Conservation (phyloP, 2,797 vertebrate species). For the Odontamblyopus rebecca region DNA sequence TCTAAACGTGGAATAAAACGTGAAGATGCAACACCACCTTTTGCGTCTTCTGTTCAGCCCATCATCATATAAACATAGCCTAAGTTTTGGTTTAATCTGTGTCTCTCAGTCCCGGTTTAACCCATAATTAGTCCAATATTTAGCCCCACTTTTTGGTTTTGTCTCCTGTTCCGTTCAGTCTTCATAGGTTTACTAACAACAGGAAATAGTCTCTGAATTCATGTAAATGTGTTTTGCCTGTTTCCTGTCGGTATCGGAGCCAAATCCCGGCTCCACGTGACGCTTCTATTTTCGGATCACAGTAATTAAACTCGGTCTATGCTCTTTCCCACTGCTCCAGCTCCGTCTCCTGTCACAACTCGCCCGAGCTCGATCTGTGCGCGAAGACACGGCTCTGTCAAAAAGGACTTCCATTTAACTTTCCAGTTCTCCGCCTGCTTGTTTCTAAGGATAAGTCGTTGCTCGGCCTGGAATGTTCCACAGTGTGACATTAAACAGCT, state of each 20-base stretch:
- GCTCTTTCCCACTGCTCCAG: background rate
- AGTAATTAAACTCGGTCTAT: background rate
- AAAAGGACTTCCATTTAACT: background rate
- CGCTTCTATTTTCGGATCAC: background rate
- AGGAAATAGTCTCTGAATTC: too few relatives aligned
- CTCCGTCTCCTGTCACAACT: slow-evolving; percentile 1
- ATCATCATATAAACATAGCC: too few relatives aligned
- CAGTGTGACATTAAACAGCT: too few relatives aligned
- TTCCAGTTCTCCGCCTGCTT: too few relatives aligned
- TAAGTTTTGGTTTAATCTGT: background rate
- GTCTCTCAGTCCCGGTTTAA: background rate
- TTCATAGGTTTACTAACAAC: too few relatives aligned
- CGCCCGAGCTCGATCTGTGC: background rate
- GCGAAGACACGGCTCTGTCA: background rate
- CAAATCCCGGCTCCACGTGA: background rate
- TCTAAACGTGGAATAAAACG: too few relatives aligned
- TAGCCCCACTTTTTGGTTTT: background rate
- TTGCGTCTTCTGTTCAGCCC: too few relatives aligned
- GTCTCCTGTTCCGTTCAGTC: too few relatives aligned
- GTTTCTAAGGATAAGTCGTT: too few relatives aligned
- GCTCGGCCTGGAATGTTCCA: too few relatives aligned
- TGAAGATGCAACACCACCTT: too few relatives aligned
- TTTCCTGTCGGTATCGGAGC: background rate
- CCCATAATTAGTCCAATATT: background rate
- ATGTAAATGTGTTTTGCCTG: background rate